phyloP scores from a whole-genome alignment of 2,888 invertebrate species.

The Geotrupes spiniger region DNA sequence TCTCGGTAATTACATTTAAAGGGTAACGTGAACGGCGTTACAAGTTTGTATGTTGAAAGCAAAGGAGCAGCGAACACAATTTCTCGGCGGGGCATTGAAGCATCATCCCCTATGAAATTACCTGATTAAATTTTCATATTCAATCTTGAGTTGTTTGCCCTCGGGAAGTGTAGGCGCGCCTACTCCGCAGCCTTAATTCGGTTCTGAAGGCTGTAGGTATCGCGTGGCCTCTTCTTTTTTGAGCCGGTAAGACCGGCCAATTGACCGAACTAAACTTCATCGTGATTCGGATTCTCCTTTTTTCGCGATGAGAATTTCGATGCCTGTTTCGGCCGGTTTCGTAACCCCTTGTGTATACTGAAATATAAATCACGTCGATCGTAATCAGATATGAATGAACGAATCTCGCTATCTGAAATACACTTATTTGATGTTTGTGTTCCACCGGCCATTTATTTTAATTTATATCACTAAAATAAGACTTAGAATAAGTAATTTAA shows the following conservation, averaged over 20 bases:
- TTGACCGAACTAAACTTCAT: slow-evolving; percentile 15
- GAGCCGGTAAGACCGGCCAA: slow-evolving; percentile 22
- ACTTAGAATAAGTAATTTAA: too few species aligned
- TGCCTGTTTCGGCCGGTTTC: slow-evolving; percentile 7
- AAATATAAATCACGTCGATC: slow-evolving; percentile 24
- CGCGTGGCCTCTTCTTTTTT: slow-evolving; percentile 17
- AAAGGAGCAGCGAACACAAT: slow-evolving; percentile 39
- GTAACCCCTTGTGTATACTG: slow-evolving; percentile 16
- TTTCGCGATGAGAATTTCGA: slow-evolving; percentile 4
- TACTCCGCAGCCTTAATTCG: slow-evolving; percentile 30
- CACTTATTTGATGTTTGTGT: too few species aligned
- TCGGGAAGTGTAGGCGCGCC: slow-evolving; percentile 49
- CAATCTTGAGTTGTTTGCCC: slow-evolving; percentile 71
- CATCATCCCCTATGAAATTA: slow-evolving; percentile 64
- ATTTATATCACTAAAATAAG: too few species aligned
- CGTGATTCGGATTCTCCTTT: slow-evolving; percentile 12
- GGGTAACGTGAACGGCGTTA: slow-evolving; percentile 17
- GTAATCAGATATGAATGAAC: slow-evolving; percentile 18
- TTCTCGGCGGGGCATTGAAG: slow-evolving; percentile 43
- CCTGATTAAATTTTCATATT: slow-evolving; percentile 78
- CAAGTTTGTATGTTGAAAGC: background rate
- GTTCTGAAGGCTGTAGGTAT: slow-evolving; percentile 27
- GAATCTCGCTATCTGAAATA: background rate
- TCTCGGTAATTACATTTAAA: slow-evolving; percentile 31
- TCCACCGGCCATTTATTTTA: too few species aligned